A percentile compares a stretch with the other conserved stretches of the same genome.
Evolutionary conservation across 1,140 invertebrate species (phyloP).

Genomic region (Stenopsyche tienmushanensis): DNA sequence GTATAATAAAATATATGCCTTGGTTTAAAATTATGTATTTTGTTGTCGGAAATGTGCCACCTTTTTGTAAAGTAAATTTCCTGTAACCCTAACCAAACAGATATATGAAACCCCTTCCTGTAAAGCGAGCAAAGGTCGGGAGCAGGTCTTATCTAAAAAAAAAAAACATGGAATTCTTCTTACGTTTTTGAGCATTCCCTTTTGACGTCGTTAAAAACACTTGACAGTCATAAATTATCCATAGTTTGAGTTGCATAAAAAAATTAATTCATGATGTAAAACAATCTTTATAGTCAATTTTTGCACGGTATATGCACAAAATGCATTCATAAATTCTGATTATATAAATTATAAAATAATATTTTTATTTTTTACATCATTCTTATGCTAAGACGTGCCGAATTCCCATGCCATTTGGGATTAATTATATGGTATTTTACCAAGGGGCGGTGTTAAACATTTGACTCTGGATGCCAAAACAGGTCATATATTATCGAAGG

Average conservation of each 20-base stretch:
- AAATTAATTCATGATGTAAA: neutral
- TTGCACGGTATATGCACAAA: too few relatives aligned
- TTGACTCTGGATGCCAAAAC: constrained; percentile 3
- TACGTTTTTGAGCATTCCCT: constrained; percentile 20
- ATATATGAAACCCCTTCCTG: constrained; percentile 22
- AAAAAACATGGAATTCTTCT: constrained; percentile 3
- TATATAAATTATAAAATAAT: too few relatives aligned
- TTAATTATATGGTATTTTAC: constrained; percentile 19
- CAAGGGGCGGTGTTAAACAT: neutral
- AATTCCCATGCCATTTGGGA: constrained; percentile 2
- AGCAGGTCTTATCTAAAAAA: neutral
- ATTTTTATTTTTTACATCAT: too few relatives aligned
- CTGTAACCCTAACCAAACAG: too few relatives aligned
- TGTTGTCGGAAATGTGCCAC: too few relatives aligned
- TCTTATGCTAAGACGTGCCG: too few relatives aligned
- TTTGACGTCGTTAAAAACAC: constrained; percentile 22
- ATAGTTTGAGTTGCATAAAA: neutral
- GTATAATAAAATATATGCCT: too few relatives aligned
- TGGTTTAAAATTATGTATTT: too few relatives aligned
- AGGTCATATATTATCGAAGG: neutral
- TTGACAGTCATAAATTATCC: constrained; percentile 14
- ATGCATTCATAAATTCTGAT: too few relatives aligned
- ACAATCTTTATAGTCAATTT: neutral
- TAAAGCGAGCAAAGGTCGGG: neutral
- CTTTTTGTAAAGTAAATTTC: neutral